Conservation (phyloP, 2,113 vertebrate species). For the Chloroceryle aenea region DNA sequence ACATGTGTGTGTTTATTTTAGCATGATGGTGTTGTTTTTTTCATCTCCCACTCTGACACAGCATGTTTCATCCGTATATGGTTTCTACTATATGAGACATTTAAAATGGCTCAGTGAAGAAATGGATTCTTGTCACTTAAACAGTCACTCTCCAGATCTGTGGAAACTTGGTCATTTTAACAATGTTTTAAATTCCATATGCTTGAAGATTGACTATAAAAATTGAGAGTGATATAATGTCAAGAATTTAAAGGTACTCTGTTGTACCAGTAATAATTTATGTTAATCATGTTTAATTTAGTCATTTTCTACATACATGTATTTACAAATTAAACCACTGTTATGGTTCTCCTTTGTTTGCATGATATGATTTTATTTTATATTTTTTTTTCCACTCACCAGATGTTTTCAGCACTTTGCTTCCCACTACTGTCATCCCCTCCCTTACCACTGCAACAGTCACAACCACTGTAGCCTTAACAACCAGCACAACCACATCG, state of each 20-base stretch:
- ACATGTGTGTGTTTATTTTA: constrained; percentile 77
- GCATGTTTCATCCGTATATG: constrained; percentile 81
- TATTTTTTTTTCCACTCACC: constrained; percentile 91
- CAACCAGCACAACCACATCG: constrained; percentile 88
- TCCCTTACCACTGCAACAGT: constrained; percentile 92
- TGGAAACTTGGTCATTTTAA: constrained; percentile 47
- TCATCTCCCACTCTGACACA: constrained; percentile 76
- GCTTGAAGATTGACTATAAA: constrained; percentile 33
- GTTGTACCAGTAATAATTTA: constrained; percentile 69
- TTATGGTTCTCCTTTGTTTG: constrained; percentile 81
- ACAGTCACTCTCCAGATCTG: constrained; percentile 73
- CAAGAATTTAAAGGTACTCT: constrained; percentile 71
- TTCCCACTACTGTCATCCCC: constrained; percentile 94
- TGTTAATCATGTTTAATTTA: constrained; percentile 75
- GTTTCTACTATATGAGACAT: constrained; percentile 68
- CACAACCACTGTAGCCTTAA: constrained; percentile 90
- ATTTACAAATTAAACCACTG: constrained; percentile 79
- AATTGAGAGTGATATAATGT: constrained; percentile 78
- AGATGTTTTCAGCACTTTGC: constrained; percentile 94
- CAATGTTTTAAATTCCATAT: constrained; percentile 10
- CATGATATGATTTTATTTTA: constrained; percentile 86
- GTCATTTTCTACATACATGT: constrained; percentile 71
- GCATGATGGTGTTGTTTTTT: constrained; percentile 71
- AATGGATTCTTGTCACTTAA: constrained; percentile 81
- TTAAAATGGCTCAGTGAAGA: constrained; percentile 75